phyloP scores from a whole-genome alignment of 2,888 invertebrate genomes.

The Meiosimyza decipiens region DNA sequence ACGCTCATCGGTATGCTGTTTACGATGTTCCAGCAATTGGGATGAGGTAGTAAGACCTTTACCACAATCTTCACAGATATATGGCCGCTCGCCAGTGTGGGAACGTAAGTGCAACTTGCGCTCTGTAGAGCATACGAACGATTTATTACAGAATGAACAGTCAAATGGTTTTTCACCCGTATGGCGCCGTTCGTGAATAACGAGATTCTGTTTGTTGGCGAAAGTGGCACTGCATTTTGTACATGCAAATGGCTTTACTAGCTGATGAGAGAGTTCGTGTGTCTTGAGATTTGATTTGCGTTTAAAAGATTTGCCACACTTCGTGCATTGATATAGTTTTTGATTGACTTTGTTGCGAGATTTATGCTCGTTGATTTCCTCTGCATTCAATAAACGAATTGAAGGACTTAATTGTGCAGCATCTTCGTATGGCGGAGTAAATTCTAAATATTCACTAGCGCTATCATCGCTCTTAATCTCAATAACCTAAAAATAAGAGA shows the following conservation, averaged over 20 bases:
- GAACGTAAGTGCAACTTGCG: constrained; percentile 40
- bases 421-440: too few species aligned
- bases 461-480: too few species aligned
- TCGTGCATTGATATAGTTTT: constrained; percentile 33
- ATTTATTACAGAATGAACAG: constrained; percentile 41
- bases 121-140: constrained; percentile 43
- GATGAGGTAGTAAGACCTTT: constrained; percentile 40
- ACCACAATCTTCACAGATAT: constrained; percentile 45
- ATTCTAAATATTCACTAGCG: too few species aligned
- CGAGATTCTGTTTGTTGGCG: constrained; percentile 42
- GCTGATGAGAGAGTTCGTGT: constrained; percentile 40
- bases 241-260: constrained; percentile 43
- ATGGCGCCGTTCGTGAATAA: constrained; percentile 44
- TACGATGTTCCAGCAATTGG: constrained; percentile 42
- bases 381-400: too few species aligned
- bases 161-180: constrained; percentile 43
- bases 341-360: too few species aligned
- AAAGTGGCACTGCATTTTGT: constrained; percentile 40
- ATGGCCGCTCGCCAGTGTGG: constrained; percentile 43
- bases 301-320: constrained; percentile 43
- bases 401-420: too few species aligned
- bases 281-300: constrained; percentile 41
- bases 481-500: too few species aligned
- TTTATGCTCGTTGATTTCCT: too few species aligned
- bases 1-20: constrained; percentile 41